A percentile compares a stretch with the other conserved stretches of the same genome.
Evolutionary conservation across 2,797 vertebrate species (phyloP).

Genomic region (Myripristis murdjan): DNA sequence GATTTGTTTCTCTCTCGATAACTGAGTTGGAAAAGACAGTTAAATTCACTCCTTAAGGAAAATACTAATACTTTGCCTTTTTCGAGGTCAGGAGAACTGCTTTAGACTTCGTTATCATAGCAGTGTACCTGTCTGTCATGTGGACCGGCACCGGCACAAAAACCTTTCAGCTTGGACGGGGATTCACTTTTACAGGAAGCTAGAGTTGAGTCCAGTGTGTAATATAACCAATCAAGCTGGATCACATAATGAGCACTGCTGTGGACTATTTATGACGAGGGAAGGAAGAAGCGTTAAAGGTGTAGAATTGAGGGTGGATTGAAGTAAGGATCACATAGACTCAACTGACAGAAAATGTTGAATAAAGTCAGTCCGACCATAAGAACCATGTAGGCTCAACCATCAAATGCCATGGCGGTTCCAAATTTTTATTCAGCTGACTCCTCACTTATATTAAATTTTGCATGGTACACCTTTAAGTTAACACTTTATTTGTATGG

Average conservation of each 20-base stretch:
- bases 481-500: too few relatives aligned
- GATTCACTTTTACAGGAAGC: conserved; percentile 35
- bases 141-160: conserved; percentile 4
- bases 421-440: too few relatives aligned
- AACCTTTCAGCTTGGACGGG: conserved; percentile 29
- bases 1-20: conserved; percentile 23
- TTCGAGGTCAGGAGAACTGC: conserved; percentile 28
- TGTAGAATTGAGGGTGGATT: too few relatives aligned
- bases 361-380: too few relatives aligned
- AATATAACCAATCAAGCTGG: conserved; percentile 39
- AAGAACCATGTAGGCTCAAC: too few relatives aligned
- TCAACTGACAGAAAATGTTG: too few relatives aligned
- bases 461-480: too few relatives aligned
- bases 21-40: conserved; percentile 22
- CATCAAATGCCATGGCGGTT: too few relatives aligned
- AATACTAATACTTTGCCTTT: conserved; percentile 39
- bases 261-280: conserved; percentile 28
- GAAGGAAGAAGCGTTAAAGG: too few relatives aligned
- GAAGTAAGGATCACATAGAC: too few relatives aligned
- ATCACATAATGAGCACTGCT: conserved; percentile 21
- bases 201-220: conserved; percentile 25
- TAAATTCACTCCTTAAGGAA: conserved; percentile 37
- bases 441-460: too few relatives aligned
- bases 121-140: conserved; percentile 43
- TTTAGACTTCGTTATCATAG: conserved; percentile 48